Evolutionary conservation across 2,113 vertebrate species (phyloP), one percentile per base, ranked within the genome.

Genomic region (Eolophus roseicapilla): DNA sequence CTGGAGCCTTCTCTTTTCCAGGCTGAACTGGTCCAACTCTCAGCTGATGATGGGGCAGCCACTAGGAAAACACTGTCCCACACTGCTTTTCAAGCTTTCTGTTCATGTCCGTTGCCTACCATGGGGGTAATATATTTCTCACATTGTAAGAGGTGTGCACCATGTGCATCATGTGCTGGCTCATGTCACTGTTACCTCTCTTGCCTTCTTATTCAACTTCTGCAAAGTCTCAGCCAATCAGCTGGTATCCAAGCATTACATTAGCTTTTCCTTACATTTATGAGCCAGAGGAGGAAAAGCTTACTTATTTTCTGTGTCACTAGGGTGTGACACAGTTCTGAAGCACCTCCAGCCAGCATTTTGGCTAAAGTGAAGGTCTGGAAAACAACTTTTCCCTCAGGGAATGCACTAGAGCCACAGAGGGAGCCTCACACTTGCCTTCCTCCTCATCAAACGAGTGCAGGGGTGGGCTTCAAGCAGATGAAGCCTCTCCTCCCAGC

Each of bases 111-210:
- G 3, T 33, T 43, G 31, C 12, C 39, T n/a, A 24, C 57, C 19
- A 10, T 3, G 33, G 35, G 53, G 20, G 53, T 13, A 65, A n/a
- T 9, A 1, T 11, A n/a, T 37, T 63, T 69, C 21, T 50, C 21
- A 64, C 11, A 5, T 2, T 29, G 17, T 27, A 29, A 73, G 39
- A 82, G 10, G 13, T 2, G 1, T 23, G 25, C 37, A 9, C 24
- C 41, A 3, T 8, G 24, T 31, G 28, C 44, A 28, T 49, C 46
- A 15, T 0, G 0, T 11, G 20, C 49, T 25, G 16, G 41, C 46
- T 88, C 27, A 43, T 64, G 46, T 57, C 10, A 2, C 31, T 50
- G 23, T 18, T 41, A 24, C 39, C 55, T 77, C 35, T 70, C 8
- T 57, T 3, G 1, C 33, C 46, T 41, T 75, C 49, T 73, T 47